Conservation (phyloP, 1,140 invertebrate genomes). For the Lepeophtheirus salmonis region DNA sequence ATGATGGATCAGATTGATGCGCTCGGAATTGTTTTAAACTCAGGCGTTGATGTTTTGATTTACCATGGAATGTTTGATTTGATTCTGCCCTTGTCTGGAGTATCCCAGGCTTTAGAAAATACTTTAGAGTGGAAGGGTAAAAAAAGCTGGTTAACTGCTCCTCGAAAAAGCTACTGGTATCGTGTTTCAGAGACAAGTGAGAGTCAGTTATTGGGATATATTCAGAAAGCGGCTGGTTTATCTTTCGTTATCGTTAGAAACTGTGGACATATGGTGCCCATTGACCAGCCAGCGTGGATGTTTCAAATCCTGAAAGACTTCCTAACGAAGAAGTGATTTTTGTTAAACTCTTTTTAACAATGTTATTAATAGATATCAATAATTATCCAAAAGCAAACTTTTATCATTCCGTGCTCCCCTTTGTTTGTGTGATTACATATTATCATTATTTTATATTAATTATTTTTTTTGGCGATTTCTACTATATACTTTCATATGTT, state of each 20-base stretch:
- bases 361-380: too few relatives aligned
- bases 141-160: not conserved
- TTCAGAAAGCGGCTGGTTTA: slow-evolving; percentile 25
- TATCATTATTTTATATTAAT: too few relatives aligned
- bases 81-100: slow-evolving; percentile 5
- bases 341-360: too few relatives aligned
- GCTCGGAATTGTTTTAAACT: not conserved
- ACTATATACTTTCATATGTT: not conserved
- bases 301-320: slow-evolving; percentile 55
- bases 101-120: not conserved
- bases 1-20: not conserved
- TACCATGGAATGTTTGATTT: slow-evolving; percentile 11
- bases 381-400: not conserved
- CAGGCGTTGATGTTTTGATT: slow-evolving; percentile 2
- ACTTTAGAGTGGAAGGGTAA: not conserved
- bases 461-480: too few relatives aligned
- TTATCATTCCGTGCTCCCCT: too few relatives aligned
- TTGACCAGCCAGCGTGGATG: slow-evolving; percentile 56
- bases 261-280: slow-evolving; percentile 64
- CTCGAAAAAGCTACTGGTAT: not conserved
- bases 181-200: not conserved
- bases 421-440: too few relatives aligned
- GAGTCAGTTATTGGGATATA: slow-evolving; percentile 2
- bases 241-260: slow-evolving; percentile 56
- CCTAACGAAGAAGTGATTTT: not conserved